Evolutionary conservation across 2,113 vertebrate species (phyloP).

Genomic region (Xenus cinereus): DNA sequence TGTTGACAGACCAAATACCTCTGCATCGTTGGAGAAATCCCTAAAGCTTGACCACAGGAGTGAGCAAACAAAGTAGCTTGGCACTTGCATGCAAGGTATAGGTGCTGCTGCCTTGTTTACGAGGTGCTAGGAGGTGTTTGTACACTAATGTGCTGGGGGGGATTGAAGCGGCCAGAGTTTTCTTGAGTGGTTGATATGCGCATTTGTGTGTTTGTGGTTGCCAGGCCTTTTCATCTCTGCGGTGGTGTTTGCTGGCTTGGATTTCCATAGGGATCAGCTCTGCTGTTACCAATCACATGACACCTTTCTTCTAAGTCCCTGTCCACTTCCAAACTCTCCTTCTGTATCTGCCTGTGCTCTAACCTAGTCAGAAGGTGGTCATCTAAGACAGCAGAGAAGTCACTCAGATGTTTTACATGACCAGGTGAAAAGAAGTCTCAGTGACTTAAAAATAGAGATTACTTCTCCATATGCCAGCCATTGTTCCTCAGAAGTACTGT

Average conservation of each 20-base stretch:
- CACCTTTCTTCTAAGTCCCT: background rate
- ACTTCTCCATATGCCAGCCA: background rate
- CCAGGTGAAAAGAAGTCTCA: background rate
- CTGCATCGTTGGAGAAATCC: background rate
- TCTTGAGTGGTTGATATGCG: fast-evolving
- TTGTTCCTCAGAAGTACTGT: background rate
- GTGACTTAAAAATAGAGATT: background rate
- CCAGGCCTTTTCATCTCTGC: background rate
- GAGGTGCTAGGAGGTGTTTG: background rate
- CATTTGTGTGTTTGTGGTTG: background rate
- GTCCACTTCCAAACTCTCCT: background rate
- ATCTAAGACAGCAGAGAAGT: background rate
- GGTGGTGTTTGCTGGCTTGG: background rate
- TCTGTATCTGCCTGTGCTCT: background rate
- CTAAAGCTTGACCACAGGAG: background rate
- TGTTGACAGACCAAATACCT: background rate
- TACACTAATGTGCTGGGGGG: background rate
- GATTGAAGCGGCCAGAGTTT: background rate
- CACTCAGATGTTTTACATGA: background rate
- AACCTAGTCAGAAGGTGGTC: background rate
- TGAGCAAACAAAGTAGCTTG: background rate
- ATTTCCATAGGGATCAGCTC: background rate
- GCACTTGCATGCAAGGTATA: background rate
- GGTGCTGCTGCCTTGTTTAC: background rate
- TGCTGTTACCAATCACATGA: background rate